Evolutionary conservation across 2,113 vertebrate species (phyloP).

Genomic region (Microcebus tavaratra): DNA sequence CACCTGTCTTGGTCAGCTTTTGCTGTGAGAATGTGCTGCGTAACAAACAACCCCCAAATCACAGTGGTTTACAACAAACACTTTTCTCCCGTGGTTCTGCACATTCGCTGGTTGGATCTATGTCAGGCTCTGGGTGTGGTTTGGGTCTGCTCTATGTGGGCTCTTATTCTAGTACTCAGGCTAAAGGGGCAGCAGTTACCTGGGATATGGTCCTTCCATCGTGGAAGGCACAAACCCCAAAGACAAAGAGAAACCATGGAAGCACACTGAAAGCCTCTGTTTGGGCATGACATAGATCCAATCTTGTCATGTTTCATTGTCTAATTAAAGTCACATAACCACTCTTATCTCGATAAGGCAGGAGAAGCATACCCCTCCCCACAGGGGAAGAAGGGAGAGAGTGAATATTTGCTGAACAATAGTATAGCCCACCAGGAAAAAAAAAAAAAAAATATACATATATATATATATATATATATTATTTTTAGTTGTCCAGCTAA

Average conservation of each 20-base stretch:
- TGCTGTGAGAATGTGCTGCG: not conserved
- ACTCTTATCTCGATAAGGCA: not conserved
- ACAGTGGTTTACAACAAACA: not conserved
- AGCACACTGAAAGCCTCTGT: not conserved
- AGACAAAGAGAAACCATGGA: not conserved
- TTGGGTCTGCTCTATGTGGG: not conserved
- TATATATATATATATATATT: too few species aligned
- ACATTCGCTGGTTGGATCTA: not conserved
- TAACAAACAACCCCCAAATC: not conserved
- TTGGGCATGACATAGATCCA: not conserved
- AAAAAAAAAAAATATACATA: too few species aligned
- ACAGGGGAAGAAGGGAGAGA: not conserved
- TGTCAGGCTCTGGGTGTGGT: not conserved
- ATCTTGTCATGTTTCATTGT: not conserved
- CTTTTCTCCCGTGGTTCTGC: not conserved
- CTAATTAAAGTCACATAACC: not conserved
- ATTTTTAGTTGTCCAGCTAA: too few species aligned
- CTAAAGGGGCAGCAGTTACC: not conserved
- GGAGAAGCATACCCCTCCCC: not conserved
- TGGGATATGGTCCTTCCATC: not conserved
- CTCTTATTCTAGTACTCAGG: not conserved
- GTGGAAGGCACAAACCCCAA: not conserved
- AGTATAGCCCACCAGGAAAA: not conserved
- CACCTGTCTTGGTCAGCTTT: not conserved
- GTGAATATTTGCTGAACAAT: not conserved